A percentile compares a stretch with the other conserved stretches of the same genome.
Evolutionary conservation across 1,140 invertebrate genomes (phyloP).

Genomic region (Drosophila tani): DNA sequence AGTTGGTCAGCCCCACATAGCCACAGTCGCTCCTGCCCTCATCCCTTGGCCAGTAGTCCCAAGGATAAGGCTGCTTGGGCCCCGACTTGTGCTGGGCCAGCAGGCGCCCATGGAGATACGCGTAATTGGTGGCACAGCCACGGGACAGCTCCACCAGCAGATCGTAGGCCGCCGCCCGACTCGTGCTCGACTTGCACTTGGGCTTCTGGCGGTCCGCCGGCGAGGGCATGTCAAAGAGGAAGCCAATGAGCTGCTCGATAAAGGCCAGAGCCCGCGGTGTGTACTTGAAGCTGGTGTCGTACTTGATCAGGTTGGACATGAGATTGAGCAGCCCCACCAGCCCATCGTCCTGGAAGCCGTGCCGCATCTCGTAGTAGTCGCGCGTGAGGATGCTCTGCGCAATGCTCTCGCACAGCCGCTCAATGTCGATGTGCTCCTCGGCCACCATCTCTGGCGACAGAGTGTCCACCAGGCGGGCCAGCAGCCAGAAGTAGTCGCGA

Average conservation of each 20-base stretch:
- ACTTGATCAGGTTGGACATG: constrained; percentile 94
- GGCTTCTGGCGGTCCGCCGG: constrained; percentile 93
- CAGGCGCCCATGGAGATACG: constrained; percentile 92
- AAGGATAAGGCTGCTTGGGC: constrained; percentile 93
- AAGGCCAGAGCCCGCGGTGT: constrained; percentile 91
- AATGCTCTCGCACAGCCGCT: constrained; percentile 91
- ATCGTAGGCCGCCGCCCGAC: constrained; percentile 95
- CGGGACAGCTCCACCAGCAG: constrained; percentile 94
- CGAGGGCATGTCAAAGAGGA: constrained; percentile 95
- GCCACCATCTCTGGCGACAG: constrained; percentile 92
- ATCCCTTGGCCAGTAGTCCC: constrained; percentile 99
- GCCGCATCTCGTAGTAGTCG: constrained; percentile 93
- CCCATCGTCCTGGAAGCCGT: constrained; percentile 95
- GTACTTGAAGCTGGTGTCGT: constrained; percentile 94
- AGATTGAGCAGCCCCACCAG: constrained; percentile 95
- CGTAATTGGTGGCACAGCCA: constrained; percentile 94
- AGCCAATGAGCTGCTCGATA: constrained; percentile 92
- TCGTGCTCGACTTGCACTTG: constrained; percentile 96
- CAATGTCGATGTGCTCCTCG: constrained; percentile 89
- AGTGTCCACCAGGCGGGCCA: constrained; percentile 94
- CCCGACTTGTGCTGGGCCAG: constrained; percentile 94
- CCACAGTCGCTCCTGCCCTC: constrained; percentile 97
- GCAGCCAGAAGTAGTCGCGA: constrained; percentile 96
- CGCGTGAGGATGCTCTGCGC: constrained; percentile 90
- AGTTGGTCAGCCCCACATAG: constrained; percentile 96